These are phyloP conservation scores for Bombus confusus DNA, from an alignment of 1,140 invertebrate genomes.

Conservation along the genomic window DNA sequence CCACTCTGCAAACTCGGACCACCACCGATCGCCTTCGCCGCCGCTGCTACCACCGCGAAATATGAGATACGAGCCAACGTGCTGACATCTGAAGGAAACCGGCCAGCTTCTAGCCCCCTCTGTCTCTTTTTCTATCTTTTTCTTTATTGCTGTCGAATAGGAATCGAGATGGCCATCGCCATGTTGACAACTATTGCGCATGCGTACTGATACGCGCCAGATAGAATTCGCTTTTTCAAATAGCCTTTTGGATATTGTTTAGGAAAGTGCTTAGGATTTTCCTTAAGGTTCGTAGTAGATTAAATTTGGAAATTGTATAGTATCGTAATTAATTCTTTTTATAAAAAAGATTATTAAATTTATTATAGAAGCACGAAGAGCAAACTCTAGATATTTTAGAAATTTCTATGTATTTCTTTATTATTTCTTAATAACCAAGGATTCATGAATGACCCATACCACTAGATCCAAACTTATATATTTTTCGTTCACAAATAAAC, in stretches of 20 bases:
- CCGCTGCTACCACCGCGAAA: conserved; percentile 41
- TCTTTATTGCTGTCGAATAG: conserved; percentile 8
- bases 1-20: conserved; percentile 18
- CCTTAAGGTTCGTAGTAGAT: neutral
- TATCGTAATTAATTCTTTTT: neutral
- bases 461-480: too few species aligned
- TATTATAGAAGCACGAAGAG: neutral
- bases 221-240: neutral
- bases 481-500: neutral
- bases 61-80: conserved; percentile 35
- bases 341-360: neutral
- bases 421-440: neutral
- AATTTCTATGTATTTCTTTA: neutral
- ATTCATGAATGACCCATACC: too few species aligned
- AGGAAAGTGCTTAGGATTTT: too few species aligned
- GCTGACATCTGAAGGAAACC: conserved; percentile 50
- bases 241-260: neutral
- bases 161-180: conserved; percentile 17
- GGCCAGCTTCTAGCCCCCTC: neutral
- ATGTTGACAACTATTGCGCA: neutral
- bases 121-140: neutral
- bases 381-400: neutral
- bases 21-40: conserved; percentile 36
- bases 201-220: conserved; percentile 2
- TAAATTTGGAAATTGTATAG: neutral